Conservation (phyloP, 2,797 vertebrate species). For the Chrysocyon brachyurus region DNA sequence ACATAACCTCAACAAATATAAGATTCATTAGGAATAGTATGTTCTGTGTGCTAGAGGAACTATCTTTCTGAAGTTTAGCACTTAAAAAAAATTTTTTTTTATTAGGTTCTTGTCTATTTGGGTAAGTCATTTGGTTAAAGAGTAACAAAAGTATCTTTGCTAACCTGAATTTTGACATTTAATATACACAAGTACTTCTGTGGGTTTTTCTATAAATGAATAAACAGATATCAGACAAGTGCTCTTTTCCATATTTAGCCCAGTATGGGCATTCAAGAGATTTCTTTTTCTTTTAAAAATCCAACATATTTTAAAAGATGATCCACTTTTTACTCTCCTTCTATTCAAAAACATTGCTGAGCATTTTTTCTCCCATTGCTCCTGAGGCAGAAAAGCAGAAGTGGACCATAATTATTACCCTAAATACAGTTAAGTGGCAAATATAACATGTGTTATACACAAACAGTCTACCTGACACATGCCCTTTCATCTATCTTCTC, state of each 20-base stretch:
- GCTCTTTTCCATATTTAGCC: conserved; percentile 26
- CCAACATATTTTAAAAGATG: conserved; percentile 27
- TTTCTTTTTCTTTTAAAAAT: not conserved
- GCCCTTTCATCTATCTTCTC: not conserved
- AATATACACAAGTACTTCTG: not conserved
- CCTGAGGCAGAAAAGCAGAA: not conserved
- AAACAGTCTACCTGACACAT: not conserved
- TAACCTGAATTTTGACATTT: not conserved
- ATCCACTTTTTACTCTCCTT: not conserved
- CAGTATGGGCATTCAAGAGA: not conserved
- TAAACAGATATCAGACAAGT: not conserved
- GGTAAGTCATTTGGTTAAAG: not conserved
- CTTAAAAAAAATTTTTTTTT: not conserved
- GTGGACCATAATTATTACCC: not conserved
- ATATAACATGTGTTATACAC: not conserved
- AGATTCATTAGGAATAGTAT: not conserved
- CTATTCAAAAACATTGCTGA: not conserved
- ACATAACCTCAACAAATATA: not conserved
- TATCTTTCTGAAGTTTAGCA: not conserved
- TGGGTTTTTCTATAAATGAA: conserved; percentile 17
- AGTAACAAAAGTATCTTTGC: not conserved
- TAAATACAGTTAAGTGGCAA: conserved; percentile 19
- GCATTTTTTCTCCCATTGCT: not conserved
- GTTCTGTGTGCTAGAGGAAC: not conserved
- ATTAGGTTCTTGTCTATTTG: not conserved